A percentile compares a stretch with the other conserved stretches of the same genome.
Evolutionary conservation across 2,797 vertebrate species (phyloP).

Genomic region (Malurus leucopterus): DNA sequence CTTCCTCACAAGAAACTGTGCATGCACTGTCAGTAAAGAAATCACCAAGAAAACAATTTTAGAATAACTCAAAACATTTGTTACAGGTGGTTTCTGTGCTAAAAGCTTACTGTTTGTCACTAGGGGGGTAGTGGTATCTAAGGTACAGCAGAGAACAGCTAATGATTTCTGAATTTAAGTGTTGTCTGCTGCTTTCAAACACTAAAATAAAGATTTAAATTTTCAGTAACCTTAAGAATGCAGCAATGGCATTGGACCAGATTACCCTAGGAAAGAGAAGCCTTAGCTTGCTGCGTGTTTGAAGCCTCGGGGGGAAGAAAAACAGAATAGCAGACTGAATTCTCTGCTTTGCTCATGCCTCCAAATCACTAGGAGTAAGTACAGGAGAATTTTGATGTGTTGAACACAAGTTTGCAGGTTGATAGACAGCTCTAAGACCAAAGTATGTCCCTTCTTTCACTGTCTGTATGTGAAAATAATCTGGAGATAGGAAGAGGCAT

Average conservation of each 20-base stretch:
- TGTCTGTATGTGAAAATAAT: neutral
- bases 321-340: neutral
- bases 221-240: neutral
- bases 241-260: neutral
- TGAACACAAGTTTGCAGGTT: neutral
- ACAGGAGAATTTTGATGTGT: neutral
- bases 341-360: neutral
- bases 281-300: neutral
- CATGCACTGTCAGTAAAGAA: neutral
- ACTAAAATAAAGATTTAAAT: neutral
- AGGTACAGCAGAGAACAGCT: neutral
- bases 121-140: neutral
- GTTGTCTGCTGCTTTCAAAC: neutral
- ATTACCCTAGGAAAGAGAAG: neutral
- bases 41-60: neutral
- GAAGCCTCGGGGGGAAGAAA: neutral
- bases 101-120: neutral
- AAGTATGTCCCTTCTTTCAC: neutral
- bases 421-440: neutral
- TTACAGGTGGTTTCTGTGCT: neutral
- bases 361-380: neutral
- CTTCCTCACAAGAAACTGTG: neutral
- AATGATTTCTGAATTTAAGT: neutral
- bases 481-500: neutral
- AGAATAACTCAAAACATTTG: neutral